Evolutionary conservation across 2,797 vertebrate genomes (phyloP), one percentile per base, ranked within the genome.

Genomic region (Enteromius paludinosus): DNA sequence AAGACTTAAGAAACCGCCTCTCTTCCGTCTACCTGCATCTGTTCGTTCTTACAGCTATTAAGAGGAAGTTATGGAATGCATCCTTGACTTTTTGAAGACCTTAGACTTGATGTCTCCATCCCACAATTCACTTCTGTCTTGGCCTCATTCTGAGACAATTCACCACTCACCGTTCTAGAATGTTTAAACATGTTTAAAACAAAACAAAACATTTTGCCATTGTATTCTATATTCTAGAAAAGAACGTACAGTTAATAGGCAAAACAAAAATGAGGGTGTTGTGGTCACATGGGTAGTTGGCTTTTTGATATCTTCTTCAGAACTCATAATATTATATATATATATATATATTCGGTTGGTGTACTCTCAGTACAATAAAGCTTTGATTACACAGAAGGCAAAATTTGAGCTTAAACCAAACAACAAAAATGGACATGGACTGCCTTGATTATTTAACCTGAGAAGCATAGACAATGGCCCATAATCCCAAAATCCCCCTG

Each of bases 371-470:
- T 89, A 83, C 81, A 86, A 83, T 88, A 86, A 87, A 86, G 79
- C 85, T 88, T 85, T 87, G 84, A 87, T 88, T 85, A 89, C 80
- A 88, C 76, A 75, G 87, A 90, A 88, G 89, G 89, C 84, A 89
- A 90, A 87, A 87, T 91, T 87, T 85, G 85, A 90, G 87, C 90
- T 91, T 87, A 92, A 90, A 91, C 80, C 83, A 61, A 86, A 86
- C 35, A 79, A 81, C 61, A 75, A 59, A 75, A 78, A 33, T 49
- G 54, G 62, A 86, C 76, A 85, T 81, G 85, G 81, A 87, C 87
- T 94, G 93, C 92, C 92, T 90, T 94, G 90, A 91, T 71, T 81
- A 18, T 94, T 95, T 91, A 93, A 95, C 93, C 94, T 95, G 93
- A 94, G 93, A 93, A 93, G 91, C 91, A 88, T 88, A 89, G 87